phyloP scores from a whole-genome alignment of 1,140 invertebrate species.

The Drosophila kurseongensis region DNA sequence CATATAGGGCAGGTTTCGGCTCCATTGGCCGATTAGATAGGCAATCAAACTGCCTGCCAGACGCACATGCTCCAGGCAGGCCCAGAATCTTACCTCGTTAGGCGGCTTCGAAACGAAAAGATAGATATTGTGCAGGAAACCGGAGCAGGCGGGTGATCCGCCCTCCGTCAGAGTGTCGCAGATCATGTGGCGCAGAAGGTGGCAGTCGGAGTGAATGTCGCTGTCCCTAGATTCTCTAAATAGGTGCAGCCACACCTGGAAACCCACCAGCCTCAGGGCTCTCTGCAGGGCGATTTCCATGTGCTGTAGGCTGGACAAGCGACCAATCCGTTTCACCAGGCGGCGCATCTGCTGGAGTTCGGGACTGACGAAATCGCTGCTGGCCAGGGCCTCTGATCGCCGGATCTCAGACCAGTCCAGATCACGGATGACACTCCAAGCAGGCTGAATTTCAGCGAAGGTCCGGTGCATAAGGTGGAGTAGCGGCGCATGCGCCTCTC shows the following conservation, averaged over 20 bases:
- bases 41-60: constrained; percentile 37
- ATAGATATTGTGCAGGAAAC: constrained; percentile 56
- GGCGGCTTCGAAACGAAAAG: constrained; percentile 25
- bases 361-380: constrained; percentile 8
- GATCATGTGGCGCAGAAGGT: constrained; percentile 59
- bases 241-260: constrained; percentile 49
- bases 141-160: constrained; percentile 4
- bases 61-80: constrained; percentile 37
- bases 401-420: constrained; percentile 51
- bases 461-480: constrained; percentile 47
- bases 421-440: constrained; percentile 50
- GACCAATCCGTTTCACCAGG: constrained; percentile 56
- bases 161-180: constrained; percentile 51
- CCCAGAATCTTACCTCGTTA: constrained; percentile 46
- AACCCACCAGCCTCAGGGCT: constrained; percentile 27
- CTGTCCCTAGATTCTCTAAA: constrained; percentile 56
- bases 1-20: constrained; percentile 37
- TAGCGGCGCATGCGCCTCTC: constrained; percentile 44
- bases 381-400: constrained; percentile 6
- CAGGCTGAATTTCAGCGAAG: constrained; percentile 42
- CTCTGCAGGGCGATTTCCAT: constrained; percentile 49
- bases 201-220: constrained; percentile 44
- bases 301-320: constrained; percentile 21
- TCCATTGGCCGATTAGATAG: constrained; percentile 48
- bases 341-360: constrained; percentile 55